phyloP scores from a whole-genome alignment of 2,797 vertebrate genomes.

The Tragelaphus eurycerus region DNA sequence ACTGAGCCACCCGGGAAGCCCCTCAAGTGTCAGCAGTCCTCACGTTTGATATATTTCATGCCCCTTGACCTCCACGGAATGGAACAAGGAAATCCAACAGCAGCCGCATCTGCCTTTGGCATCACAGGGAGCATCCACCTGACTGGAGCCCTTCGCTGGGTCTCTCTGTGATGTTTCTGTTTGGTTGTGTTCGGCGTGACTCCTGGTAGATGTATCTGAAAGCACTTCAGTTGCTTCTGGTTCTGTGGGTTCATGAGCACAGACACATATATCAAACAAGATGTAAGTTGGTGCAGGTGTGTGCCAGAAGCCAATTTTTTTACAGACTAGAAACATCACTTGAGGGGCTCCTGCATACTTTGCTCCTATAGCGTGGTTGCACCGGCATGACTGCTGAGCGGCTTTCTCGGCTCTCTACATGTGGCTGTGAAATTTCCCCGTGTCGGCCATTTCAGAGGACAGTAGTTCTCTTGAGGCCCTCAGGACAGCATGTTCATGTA shows the following conservation, averaged over 20 bases:
- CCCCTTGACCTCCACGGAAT: neutral
- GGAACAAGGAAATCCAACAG: neutral
- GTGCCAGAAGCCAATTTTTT: neutral
- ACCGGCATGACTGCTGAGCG: neutral
- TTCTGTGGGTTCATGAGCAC: constrained; percentile 18
- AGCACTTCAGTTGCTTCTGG: constrained; percentile 18
- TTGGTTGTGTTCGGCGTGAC: constrained; percentile 23
- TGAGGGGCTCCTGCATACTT: neutral
- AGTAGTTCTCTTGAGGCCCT: fast-evolving
- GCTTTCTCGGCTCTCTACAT: neutral
- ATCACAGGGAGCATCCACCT: neutral
- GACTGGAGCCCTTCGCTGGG: fast-evolving
- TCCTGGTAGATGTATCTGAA: constrained; percentile 23
- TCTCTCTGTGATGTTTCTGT: constrained; percentile 41
- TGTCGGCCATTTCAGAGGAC: neutral
- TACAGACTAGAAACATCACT: neutral
- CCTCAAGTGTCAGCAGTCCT: neutral
- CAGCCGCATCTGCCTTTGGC: neutral
- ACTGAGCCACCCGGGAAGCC: neutral
- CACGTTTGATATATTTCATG: fast-evolving
- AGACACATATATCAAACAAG: neutral
- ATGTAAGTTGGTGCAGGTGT: neutral
- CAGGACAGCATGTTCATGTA: fast-evolving
- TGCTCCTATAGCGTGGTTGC: neutral
- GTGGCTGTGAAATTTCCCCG: neutral